These are phyloP conservation scores for Merodon equestris DNA, from an alignment of 2,888 invertebrate species.

Conservation along the genomic window DNA sequence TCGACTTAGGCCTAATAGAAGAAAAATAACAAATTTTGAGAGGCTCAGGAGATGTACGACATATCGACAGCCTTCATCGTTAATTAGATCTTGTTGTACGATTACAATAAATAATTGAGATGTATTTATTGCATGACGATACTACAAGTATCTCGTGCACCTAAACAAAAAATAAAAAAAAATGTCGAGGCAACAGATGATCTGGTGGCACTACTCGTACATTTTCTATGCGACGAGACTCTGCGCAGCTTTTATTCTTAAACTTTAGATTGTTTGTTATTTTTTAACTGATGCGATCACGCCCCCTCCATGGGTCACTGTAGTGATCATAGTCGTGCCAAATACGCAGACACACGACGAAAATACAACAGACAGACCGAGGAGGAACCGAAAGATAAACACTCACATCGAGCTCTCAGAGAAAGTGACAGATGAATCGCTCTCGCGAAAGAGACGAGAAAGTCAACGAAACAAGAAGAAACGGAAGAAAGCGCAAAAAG, in stretches of 20 bases:
- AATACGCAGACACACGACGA: no score
- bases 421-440: conserved; percentile 38
- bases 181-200: neutral
- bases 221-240: no score
- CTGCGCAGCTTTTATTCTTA: no score
- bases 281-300: conserved; percentile 17
- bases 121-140: conserved; percentile 8
- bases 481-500: conserved; percentile 54
- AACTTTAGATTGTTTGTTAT: conserved; percentile 45
- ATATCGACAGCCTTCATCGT: conserved; percentile 26
- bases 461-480: conserved; percentile 29
- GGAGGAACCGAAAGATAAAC: neutral
- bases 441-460: conserved; percentile 41
- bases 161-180: neutral
- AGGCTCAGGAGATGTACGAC: no score
- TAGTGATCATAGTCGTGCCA: neutral
- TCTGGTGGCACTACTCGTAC: no score
- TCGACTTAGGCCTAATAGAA: neutral
- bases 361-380: no score
- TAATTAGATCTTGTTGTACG: conserved; percentile 26
- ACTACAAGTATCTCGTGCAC: no score
- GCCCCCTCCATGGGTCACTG: neutral
- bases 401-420: conserved; percentile 13
- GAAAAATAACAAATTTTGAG: neutral
- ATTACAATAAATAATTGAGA: conserved; percentile 29